Base-by-base conservation (phyloP, 2,113 vertebrate species). In the Aythya baeri region DNA sequence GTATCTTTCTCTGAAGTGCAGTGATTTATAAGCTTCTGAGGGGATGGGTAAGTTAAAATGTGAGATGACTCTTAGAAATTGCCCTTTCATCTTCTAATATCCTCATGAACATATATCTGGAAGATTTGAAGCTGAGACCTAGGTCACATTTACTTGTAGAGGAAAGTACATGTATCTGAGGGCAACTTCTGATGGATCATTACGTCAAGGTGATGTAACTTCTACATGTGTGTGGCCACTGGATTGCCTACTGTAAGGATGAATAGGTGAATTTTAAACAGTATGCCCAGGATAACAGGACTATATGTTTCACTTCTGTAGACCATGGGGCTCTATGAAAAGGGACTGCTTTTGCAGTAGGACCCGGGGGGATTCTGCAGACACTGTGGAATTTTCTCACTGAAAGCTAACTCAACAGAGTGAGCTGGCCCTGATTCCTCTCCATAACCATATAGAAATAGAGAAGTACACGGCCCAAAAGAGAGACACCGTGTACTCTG, bases 21-120 rank as follows among this genome's bases (percentile, higher is more conserved):
- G 22, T 76, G 71, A 72, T 93, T 89, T 75, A 55, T 73, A 85
- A 82, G 29, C 25, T 96, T 94, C 85, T 88, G 68, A 97, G 73
- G 29, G 31, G 13, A 68, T 68, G 66, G 38, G 38, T 91, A 74
- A 78, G 88, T 93, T 83, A 82, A 52, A 75, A 88, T 68, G 72
- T 63, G 38, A 20, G 72, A 52, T 58, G 50, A 27, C 49, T 88
- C 58, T 83, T 76, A 66, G 49, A 80, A 65, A 83, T 41, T 57
- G 52, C 46, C 21, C 54, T 91, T 94, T 79, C 44, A 61, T 91
- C 68, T 83, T 88, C 66, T 86, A 52, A 71, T 58, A 86, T 13
- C 17, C 43, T 89, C 57, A 61, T 57, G 31, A 93, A 74, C 23
- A 71, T 17, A 1, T 61, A 83, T 38, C 41, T 18, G 11, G 49